Conservation (phyloP, 2,888 invertebrate species). For the Rhingia campestris region DNA sequence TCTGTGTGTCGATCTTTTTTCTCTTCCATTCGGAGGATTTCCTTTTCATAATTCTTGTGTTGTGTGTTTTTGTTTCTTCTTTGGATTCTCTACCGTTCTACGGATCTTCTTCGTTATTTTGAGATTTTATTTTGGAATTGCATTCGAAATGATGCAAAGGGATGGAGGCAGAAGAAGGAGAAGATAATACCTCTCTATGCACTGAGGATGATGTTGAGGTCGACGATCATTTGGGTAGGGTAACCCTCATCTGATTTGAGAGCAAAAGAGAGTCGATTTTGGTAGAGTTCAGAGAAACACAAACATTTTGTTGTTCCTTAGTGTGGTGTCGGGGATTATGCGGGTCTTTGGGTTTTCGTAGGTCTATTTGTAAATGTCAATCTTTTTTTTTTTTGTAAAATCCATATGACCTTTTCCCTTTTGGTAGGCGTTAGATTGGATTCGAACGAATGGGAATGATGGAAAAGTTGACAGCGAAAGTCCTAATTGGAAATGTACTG, state of each 20-base stretch:
- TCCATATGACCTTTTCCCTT: too few species aligned
- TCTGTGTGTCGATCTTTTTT: constrained; percentile 22
- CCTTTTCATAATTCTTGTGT: constrained; percentile 63
- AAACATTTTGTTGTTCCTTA: not conserved
- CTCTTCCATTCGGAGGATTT: constrained; percentile 61
- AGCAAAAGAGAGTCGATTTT: not conserved
- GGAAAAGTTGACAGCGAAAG: too few species aligned
- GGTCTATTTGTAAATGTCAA: not conserved
- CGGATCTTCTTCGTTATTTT: constrained; percentile 38
- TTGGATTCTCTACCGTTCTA: constrained; percentile 35
- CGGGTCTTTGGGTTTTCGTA: not conserved
- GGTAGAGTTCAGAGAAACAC: not conserved
- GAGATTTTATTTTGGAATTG: constrained; percentile 40
- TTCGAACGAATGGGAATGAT: too few species aligned
- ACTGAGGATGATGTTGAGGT: not conserved
- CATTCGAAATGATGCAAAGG: constrained; percentile 58
- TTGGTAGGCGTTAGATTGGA: too few species aligned
- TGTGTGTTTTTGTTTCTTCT: constrained; percentile 14
- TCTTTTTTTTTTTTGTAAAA: not conserved
- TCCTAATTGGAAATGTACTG: too few species aligned
- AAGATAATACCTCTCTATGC: constrained; percentile 7
- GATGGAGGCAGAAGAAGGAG: not conserved
- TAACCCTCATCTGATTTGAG: too few species aligned
- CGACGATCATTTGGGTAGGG: not conserved
- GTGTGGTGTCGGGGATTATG: not conserved